phyloP scores from a whole-genome alignment of 2,113 vertebrate genomes.

The Pangasianodon gigas region DNA sequence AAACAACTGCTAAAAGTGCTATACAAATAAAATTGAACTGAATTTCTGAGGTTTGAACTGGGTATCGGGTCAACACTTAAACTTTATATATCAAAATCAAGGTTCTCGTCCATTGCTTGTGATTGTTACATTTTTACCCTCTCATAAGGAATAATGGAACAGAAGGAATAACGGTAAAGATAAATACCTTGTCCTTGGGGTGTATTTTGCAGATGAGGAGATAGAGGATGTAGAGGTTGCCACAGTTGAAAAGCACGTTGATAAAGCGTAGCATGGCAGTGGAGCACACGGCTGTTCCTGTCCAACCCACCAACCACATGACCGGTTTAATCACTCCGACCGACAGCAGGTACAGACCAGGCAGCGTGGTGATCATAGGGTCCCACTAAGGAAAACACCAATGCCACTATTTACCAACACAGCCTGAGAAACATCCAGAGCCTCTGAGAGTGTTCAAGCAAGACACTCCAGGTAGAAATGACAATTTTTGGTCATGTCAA shows the following conservation, averaged over 20 bases:
- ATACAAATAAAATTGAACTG: not conserved
- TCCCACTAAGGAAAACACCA: slow-evolving; percentile 81
- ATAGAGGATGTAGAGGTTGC: slow-evolving; percentile 90
- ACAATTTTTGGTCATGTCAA: not conserved
- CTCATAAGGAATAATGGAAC: not conserved
- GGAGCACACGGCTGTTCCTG: slow-evolving; percentile 82
- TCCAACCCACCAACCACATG: slow-evolving; percentile 84
- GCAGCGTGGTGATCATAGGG: slow-evolving; percentile 95
- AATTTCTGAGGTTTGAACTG: no score
- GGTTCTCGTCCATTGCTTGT: no score
- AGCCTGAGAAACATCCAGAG: not conserved
- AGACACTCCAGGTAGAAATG: not conserved
- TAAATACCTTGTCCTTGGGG: slow-evolving; percentile 82
- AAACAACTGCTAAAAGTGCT: not conserved
- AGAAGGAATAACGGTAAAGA: not conserved
- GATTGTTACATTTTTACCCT: no score
- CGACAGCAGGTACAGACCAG: slow-evolving; percentile 88
- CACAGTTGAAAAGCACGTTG: slow-evolving; percentile 91
- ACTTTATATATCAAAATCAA: not conserved
- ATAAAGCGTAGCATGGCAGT: slow-evolving; percentile 90
- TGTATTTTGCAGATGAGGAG: slow-evolving; percentile 85
- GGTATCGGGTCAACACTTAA: not conserved
- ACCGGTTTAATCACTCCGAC: slow-evolving; percentile 86
- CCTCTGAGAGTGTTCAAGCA: not conserved
- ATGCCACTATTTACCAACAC: not conserved